Conservation (phyloP, 2,113 vertebrate genomes). For the Cepphus grylle region DNA sequence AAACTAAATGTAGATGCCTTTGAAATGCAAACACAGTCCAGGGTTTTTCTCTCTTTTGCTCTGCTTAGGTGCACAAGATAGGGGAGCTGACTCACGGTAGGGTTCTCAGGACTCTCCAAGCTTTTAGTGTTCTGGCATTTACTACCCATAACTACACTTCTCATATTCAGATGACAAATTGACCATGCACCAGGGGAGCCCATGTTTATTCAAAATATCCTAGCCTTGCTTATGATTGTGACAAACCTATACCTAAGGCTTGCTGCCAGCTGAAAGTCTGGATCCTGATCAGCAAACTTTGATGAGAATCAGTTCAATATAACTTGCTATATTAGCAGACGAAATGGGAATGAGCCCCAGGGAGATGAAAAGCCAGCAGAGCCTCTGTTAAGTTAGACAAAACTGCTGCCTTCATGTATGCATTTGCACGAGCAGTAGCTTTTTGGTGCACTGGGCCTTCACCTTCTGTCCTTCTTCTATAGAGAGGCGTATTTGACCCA, state of each 20-base stretch:
- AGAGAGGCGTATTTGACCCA: not conserved
- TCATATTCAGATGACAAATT: not conserved
- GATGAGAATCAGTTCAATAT: not conserved
- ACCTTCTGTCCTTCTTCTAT: not conserved
- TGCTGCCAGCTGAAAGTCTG: conserved; percentile 6
- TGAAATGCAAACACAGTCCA: not conserved
- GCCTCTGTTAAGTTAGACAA: conserved; percentile 7
- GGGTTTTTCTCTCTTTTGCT: not conserved
- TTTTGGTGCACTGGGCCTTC: not conserved
- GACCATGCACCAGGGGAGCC: not conserved
- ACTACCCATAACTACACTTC: not conserved
- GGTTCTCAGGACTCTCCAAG: not conserved
- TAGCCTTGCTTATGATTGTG: conserved; percentile 1
- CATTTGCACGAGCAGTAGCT: not conserved
- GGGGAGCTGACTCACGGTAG: not conserved
- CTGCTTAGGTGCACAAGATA: not conserved
- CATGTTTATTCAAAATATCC: conserved; percentile 31
- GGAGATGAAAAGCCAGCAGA: not conserved
- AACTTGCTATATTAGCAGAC: conserved; percentile 6
- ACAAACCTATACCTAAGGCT: conserved; percentile 20
- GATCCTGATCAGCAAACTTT: conserved; percentile 8
- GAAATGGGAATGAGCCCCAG: conserved; percentile 2
- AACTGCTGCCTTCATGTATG: not conserved
- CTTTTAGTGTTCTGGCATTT: conserved; percentile 7
- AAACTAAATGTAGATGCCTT: conserved; percentile 14